Percentiles rank a stretch among this genome's conserved stretches.
Conservation (phyloP, 2,113 vertebrate species). For the Cyphomyrus plagiostoma region DNA sequence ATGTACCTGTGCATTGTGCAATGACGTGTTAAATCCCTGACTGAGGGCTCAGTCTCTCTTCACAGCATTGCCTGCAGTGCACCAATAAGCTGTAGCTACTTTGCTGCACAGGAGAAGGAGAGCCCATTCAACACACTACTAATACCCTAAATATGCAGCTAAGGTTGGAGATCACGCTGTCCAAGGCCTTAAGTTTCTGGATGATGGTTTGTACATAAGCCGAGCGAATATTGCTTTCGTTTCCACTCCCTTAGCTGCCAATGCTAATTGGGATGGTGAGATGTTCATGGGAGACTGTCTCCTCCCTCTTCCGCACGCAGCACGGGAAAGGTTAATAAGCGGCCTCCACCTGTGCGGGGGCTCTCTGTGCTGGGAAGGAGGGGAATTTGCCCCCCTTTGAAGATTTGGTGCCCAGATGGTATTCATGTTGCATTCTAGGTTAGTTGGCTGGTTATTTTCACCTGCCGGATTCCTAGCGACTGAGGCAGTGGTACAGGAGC, state of each 20-base stretch:
- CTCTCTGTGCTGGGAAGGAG: conserved; percentile 5
- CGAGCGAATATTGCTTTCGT: not conserved
- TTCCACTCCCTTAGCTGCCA: not conserved
- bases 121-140: not conserved
- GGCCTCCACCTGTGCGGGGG: not conserved
- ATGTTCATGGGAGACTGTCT: too few relatives aligned
- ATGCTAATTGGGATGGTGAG: not conserved
- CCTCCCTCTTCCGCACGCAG: not conserved
- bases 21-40: not conserved
- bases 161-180: not conserved
- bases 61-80: not conserved
- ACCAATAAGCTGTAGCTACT: not conserved
- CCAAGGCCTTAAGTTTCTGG: not conserved
- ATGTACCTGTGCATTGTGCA: not conserved
- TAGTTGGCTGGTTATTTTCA: not conserved
- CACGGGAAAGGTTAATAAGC: conserved; percentile 15
- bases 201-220: not conserved
- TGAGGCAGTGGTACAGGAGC: not conserved
- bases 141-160: not conserved
- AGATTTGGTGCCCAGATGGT: conserved; percentile 16
- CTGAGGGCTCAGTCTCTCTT: not conserved
- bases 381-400: not conserved
- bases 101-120: not conserved
- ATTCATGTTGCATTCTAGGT: not conserved
- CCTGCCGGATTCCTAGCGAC: not conserved